Evolutionary conservation across 1,140 invertebrate species (phyloP).

Genomic region (Hermetia illucens): DNA sequence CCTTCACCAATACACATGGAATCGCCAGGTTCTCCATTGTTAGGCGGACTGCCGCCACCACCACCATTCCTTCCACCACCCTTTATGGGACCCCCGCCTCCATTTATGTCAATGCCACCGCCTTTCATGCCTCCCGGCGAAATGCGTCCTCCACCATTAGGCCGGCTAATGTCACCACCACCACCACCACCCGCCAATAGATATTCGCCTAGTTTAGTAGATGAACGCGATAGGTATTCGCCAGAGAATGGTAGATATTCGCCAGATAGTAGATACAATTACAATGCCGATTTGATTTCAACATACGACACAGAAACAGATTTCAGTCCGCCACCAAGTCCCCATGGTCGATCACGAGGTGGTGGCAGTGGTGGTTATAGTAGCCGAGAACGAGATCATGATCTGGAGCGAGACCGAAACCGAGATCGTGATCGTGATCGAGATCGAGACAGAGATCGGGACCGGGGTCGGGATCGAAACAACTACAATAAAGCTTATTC

Average conservation of each 20-base stretch:
- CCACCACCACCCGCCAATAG: conserved; percentile 12
- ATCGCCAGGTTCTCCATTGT: conserved; percentile 33
- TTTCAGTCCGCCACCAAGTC: conserved; percentile 25
- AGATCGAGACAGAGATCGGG: not conserved
- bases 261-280: conserved; percentile 27
- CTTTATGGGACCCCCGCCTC: conserved; percentile 31
- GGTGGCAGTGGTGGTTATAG: not conserved
- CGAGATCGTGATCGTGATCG: not conserved
- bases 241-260: conserved; percentile 20
- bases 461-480: not conserved
- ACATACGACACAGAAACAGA: conserved; percentile 28
- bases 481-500: not conserved
- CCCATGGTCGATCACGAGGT: conserved; percentile 8
- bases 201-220: conserved; percentile 13
- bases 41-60: conserved; percentile 32
- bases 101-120: conserved; percentile 23
- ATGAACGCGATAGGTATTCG: conserved; percentile 1
- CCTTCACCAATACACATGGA: conserved; percentile 30
- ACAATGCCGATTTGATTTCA: conserved; percentile 10
- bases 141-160: conserved; percentile 44
- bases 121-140: conserved; percentile 31
- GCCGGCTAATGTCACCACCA: conserved; percentile 46
- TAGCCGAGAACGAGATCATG: not conserved
- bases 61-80: conserved; percentile 33
- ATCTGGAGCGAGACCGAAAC: not conserved